Evolutionary conservation across 2,113 vertebrate species (phyloP), one percentile per base, ranked within the genome.

Genomic region (Elephantulus edwardii): DNA sequence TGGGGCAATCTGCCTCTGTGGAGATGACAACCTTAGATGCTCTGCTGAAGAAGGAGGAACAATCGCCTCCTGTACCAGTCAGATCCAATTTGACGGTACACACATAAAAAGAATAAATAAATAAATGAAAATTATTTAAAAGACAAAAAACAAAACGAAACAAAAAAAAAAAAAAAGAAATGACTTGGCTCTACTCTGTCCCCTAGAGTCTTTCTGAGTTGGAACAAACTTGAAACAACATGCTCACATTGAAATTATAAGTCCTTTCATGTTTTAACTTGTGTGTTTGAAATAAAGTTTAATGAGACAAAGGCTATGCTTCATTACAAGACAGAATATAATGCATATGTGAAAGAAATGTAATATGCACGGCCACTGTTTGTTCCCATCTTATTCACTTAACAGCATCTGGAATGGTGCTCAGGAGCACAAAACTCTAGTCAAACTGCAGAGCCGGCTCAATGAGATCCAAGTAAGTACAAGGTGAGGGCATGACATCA

Each of bases 191-290:
- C n/a, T 58, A 28, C 22, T 58, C 56, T 28, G 54, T 56, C 56
- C 10, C 28, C 24, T 58, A 58, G 22, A 10, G 56, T 58, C 26
- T 2, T 26, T 38, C 2, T 19, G 64, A 66, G 64, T 66, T 3
- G 17, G 6, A 38, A 66, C 9, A 8, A n/a, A 66, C 17, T 38
- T 19, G 33, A 66, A 64, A 64, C 62, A 33, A 64, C 33, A 64
- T 5, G 17, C 64, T 19, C 3, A 16, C 52, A n/a, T 75, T 72
- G 26, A 56, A 86, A 92, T 38, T 44, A 40, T 76, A 84, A 33
- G 24, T 72, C 80, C 40, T 85, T 89, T 83, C 48, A 46, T 62
- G 16, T 35, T 93, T 85, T 42, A 72, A 66, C 9, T 66, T 91
- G 26, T 71, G 44, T 81, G 84, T 42, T 54, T 70, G 76, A 78